These are phyloP conservation scores for Rhabdornis inornatus DNA, from an alignment of 2,113 vertebrate species.

Conservation along the genomic window DNA sequence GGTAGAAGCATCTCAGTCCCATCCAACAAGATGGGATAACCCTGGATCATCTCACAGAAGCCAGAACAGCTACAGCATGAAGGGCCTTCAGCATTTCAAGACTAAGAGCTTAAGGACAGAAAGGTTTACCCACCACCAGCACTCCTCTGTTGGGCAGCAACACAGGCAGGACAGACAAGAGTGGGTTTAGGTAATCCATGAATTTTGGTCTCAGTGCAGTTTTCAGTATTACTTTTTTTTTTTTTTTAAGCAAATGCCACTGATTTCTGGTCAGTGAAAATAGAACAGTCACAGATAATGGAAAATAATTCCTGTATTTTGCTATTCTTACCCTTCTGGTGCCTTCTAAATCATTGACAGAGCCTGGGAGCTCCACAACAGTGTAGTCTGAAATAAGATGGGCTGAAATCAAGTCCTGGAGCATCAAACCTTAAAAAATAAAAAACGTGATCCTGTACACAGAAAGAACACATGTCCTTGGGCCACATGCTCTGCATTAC, in stretches of 20 bases:
- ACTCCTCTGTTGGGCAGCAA: neutral
- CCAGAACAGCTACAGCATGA: neutral
- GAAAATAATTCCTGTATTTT: neutral
- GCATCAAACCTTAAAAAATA: constrained; percentile 79
- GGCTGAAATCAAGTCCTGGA: constrained; percentile 82
- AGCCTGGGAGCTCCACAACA: constrained; percentile 79
- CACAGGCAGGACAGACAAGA: neutral
- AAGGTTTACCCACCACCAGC: neutral
- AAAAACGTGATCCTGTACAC: neutral
- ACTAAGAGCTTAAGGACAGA: neutral
- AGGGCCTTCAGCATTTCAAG: neutral
- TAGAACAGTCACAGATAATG: neutral
- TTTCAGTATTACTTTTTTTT: neutral
- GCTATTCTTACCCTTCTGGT: constrained; percentile 79
- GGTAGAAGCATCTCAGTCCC: neutral
- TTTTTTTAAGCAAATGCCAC: neutral
- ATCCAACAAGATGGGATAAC: neutral
- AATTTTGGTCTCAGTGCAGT: neutral
- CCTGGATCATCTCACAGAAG: neutral
- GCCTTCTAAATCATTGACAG: constrained; percentile 81
- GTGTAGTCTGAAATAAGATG: constrained; percentile 85
- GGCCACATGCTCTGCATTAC: neutral
- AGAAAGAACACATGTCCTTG: neutral
- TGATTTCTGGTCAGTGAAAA: neutral
- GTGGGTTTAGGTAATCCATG: neutral